A percentile compares a stretch with the other conserved stretches of the same genome.
Evolutionary conservation across 2,888 invertebrate genomes (phyloP).

Genomic region (Diarsia mendica): DNA sequence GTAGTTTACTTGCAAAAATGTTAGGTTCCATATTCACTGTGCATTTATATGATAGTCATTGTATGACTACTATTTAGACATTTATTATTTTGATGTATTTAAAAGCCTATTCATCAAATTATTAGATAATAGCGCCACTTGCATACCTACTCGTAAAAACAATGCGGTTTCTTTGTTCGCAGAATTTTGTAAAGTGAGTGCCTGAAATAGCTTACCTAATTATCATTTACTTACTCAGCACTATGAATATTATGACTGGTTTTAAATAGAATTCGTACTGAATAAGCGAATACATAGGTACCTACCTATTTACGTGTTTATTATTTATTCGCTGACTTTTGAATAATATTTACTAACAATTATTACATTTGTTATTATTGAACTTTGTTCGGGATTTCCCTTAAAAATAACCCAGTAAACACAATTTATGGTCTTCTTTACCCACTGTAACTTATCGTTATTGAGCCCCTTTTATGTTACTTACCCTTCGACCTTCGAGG

Average conservation of each 20-base stretch:
- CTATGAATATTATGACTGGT: neutral
- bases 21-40: no score
- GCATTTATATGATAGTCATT: no score
- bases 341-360: neutral
- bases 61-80: conserved; percentile 1
- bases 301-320: neutral
- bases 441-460: neutral
- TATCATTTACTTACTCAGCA: conserved; percentile 14
- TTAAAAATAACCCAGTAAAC: neutral
- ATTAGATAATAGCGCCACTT: conserved; percentile 13
- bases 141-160: conserved; percentile 4
- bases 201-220: conserved; percentile 19
- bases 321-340: neutral
- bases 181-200: conserved; percentile 16
- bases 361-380: neutral
- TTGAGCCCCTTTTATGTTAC: neutral
- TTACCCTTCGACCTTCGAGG: no score
- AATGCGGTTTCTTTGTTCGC: conserved; percentile 20
- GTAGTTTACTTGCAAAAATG: no score
- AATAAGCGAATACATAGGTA: no score
- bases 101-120: neutral
- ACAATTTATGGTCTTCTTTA: neutral
- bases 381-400: neutral
- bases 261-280: conserved; percentile 10
- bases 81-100: conserved; percentile 1